Percentiles rank a stretch among this genome's conserved stretches.
These are phyloP conservation scores for Neodiprion pinetum DNA, from an alignment of 1,140 invertebrate species.

Conservation along the genomic window DNA sequence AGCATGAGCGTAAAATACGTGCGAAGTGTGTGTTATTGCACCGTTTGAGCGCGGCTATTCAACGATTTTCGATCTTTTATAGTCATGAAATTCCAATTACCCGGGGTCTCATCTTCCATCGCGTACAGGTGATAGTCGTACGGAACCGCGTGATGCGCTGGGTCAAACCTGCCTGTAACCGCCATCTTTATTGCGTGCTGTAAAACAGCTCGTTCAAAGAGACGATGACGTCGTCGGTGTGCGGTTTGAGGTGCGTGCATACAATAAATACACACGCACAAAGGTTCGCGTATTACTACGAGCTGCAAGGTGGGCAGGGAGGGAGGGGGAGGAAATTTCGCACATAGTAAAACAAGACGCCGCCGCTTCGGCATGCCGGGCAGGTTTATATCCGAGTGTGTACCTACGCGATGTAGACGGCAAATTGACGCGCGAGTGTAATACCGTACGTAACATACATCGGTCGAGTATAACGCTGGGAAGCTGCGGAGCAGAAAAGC, in stretches of 20 bases:
- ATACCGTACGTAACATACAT: slow-evolving; percentile 4
- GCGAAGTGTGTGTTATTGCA: no score
- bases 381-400: no score
- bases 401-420: not conserved
- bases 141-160: not conserved
- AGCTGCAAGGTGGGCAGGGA: not conserved
- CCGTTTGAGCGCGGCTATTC: not conserved
- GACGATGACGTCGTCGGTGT: slow-evolving; percentile 12
- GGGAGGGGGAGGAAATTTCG: slow-evolving; percentile 48
- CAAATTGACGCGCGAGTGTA: not conserved
- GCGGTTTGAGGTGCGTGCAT: not conserved
- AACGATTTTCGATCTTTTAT: not conserved
- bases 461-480: slow-evolving; percentile 4
- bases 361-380: no score
- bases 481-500: slow-evolving; percentile 19
- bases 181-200: slow-evolving; percentile 35
- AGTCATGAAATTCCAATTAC: slow-evolving; percentile 50
- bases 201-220: slow-evolving; percentile 44
- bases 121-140: no score
- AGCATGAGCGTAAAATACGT: no score
- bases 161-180: slow-evolving; percentile 6
- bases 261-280: not conserved
- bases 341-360: slow-evolving; percentile 52
- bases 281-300: slow-evolving; percentile 11
- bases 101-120: slow-evolving; percentile 20